Evolutionary conservation across 1,140 invertebrate species (phyloP).

Genomic region (Brachionus calyciflorus): DNA sequence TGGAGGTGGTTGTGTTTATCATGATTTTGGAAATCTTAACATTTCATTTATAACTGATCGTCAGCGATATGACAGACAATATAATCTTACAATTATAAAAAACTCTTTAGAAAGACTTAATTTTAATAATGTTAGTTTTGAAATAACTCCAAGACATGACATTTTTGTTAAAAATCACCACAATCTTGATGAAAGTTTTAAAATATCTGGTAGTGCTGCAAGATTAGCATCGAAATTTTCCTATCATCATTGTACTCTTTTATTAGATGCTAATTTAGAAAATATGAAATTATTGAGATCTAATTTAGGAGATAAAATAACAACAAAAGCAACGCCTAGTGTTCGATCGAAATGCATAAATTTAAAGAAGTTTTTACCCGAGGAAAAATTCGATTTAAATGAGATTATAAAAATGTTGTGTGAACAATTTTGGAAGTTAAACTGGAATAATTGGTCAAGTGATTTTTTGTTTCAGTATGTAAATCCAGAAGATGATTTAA

Average conservation of each 20-base stretch:
- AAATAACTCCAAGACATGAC: conserved; percentile 48
- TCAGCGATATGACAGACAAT: conserved; percentile 73
- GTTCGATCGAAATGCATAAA: conserved; percentile 65
- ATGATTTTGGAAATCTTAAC: conserved; percentile 46
- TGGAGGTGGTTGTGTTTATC: conserved; percentile 71
- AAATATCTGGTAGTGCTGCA: conserved; percentile 86
- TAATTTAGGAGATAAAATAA: conserved; percentile 65
- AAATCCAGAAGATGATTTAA: conserved; percentile 28
- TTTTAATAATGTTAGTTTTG: conserved; percentile 65
- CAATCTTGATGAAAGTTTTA: conserved; percentile 31
- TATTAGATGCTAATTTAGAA: conserved; percentile 76
- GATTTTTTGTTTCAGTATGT: conserved; percentile 15
- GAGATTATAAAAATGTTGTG: conserved; percentile 9
- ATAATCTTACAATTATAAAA: conserved; percentile 74
- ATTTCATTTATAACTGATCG: conserved; percentile 32
- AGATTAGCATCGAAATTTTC: conserved; percentile 78
- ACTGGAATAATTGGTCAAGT: conserved; percentile 32
- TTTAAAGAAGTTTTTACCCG: conserved; percentile 34
- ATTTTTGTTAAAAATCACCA: conserved; percentile 8
- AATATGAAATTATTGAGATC: conserved; percentile 61
- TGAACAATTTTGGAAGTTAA: conserved; percentile 46
- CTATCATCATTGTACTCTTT: conserved; percentile 90
- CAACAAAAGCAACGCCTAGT: conserved; percentile 77
- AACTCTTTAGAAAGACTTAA: conserved; percentile 74
- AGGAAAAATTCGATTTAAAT: not conserved